These are phyloP conservation scores for Morinoia aosen DNA, from an alignment of 2,888 invertebrate species.

Conservation along the genomic window DNA sequence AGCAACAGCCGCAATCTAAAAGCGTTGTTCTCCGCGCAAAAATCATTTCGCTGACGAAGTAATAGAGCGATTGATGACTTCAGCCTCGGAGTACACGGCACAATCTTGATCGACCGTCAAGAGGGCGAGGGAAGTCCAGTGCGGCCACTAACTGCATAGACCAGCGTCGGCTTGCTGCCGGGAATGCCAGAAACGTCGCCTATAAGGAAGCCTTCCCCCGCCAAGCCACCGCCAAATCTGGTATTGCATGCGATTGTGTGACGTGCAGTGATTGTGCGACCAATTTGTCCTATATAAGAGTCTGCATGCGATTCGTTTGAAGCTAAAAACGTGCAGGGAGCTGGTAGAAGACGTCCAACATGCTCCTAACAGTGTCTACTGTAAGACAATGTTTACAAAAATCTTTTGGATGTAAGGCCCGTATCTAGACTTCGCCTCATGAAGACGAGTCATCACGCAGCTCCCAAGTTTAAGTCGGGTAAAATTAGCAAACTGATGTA, in stretches of 20 bases:
- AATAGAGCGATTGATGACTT: constrained; percentile 17
- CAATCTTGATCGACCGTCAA: neutral
- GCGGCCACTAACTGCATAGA: neutral
- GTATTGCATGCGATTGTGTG: neutral
- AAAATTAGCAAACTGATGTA: no score
- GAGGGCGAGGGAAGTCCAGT: neutral
- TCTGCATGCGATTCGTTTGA: neutral
- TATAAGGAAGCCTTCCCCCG: neutral
- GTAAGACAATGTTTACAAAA: no score
- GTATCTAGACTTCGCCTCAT: no score
- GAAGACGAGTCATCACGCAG: neutral
- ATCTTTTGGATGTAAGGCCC: no score
- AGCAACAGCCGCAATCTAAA: neutral
- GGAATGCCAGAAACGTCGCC: neutral
- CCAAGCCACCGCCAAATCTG: neutral
- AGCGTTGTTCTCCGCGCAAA: neutral
- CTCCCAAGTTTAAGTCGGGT: neutral
- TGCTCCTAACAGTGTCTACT: neutral
- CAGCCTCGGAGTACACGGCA: neutral
- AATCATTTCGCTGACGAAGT: constrained; percentile 43
- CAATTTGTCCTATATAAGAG: neutral
- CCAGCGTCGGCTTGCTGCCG: neutral
- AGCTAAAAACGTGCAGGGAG: neutral
- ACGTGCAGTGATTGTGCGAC: neutral
- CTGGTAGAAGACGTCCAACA: neutral